Base-by-base conservation (phyloP, 2,888 invertebrate species). In the Orchesellides sinensis region DNA sequence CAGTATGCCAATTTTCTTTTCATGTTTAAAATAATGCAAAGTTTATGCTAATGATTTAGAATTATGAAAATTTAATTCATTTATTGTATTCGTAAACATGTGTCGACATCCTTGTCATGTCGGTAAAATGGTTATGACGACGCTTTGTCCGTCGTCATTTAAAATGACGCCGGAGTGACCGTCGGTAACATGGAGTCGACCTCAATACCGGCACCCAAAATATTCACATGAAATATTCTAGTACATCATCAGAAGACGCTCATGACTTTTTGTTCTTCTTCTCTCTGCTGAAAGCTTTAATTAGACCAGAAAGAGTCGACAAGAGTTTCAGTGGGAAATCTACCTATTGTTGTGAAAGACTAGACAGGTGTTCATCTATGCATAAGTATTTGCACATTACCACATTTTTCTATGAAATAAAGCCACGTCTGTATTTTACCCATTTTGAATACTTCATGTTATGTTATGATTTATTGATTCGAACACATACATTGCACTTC, bases 241-340 rank as follows among this genome's bases (percentile, higher is more conserved):
- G n/a, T n/a, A n/a, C n/a, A n/a, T n/a, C n/a, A 40, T 5, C 14
- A 40, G n/a, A n/a, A 40, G n/a, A 40, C 10, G 40, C 14, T 40
- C 40, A 40, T 40, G 40, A 40, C n/a, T 40, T n/a, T 40, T 40
- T 40, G 40, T 40, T 40, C 40, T 8, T 40, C 10, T 40, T 40
- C n/a, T n/a, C n/a, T 40, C 14, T 40, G 40, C 10, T 72, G 49
- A 65, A 63, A 61, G 61, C 47, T 74, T 83, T 80, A 83, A 83
- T 80, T 83, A 75, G 80, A 80, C 66, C 65, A 83, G 74, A 80
- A 79, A 83, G 83, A 79, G 75, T 35, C 56, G 66, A 70, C 45
- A 78, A 72, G 47, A 74, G 74, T 74, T 63, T 63, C 63, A 19
- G 74, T 74, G 74, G 74, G 74, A 74, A n/a, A 74, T 74, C 59